These are phyloP conservation scores for Dromius quadrimaculatus DNA, from an alignment of 2,888 invertebrate genomes.

Conservation along the genomic window DNA sequence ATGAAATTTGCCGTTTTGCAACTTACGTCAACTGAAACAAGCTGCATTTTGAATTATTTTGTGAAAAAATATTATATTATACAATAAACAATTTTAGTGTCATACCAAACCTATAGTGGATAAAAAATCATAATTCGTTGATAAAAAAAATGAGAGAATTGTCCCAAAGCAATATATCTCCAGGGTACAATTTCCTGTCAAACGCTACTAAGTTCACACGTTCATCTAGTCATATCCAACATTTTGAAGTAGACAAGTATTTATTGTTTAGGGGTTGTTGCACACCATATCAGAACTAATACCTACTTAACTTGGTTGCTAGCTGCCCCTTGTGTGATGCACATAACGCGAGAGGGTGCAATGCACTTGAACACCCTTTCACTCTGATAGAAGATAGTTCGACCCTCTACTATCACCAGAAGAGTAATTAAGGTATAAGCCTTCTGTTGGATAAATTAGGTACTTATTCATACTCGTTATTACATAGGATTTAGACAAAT, in stretches of 20 bases:
- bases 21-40: too few species aligned
- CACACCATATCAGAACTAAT: constrained; percentile 21
- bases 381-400: constrained; percentile 5
- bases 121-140: too few species aligned
- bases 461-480: constrained; percentile 32
- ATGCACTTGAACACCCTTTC: constrained; percentile 28
- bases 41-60: too few species aligned
- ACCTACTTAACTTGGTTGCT: constrained; percentile 35
- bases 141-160: too few species aligned
- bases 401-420: constrained; percentile 12
- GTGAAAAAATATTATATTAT: too few species aligned
- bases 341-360: constrained; percentile 16
- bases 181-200: constrained; percentile 13
- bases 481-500: constrained; percentile 2
- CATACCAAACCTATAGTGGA: too few species aligned
- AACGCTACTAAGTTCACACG: not conserved
- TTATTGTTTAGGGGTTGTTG: constrained; percentile 35
- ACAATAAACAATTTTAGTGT: too few species aligned
- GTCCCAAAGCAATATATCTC: too few species aligned
- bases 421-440: constrained; percentile 47
- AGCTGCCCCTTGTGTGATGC: not conserved
- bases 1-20: too few species aligned
- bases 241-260: constrained; percentile 46
- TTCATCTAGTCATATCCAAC: constrained; percentile 1
- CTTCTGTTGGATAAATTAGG: constrained; percentile 39